Evolutionary conservation across 1,140 invertebrate genomes (phyloP).

Genomic region (Vollenhovia emeryi): DNA sequence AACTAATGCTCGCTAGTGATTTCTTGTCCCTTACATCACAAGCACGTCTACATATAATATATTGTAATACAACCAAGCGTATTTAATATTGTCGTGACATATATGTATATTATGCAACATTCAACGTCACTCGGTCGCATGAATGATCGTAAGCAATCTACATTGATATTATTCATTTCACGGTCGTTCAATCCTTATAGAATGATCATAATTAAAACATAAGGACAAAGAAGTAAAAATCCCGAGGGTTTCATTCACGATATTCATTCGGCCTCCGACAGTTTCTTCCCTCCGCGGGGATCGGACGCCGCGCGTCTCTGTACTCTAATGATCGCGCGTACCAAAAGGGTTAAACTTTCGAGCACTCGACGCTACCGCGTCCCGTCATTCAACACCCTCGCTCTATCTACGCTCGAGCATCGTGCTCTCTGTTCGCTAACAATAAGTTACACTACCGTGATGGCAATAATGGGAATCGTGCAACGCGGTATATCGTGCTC

Average conservation of each 20-base stretch:
- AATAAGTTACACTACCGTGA: slow-evolving; percentile 61
- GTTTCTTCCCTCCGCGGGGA: neutral
- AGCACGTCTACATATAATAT: neutral
- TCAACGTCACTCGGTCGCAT: neutral
- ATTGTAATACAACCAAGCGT: neutral
- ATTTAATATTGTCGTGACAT: no score
- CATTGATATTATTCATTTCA: neutral
- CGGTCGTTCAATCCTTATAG: neutral
- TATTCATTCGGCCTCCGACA: neutral
- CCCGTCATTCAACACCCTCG: slow-evolving; percentile 65
- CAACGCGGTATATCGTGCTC: slow-evolving; percentile 54
- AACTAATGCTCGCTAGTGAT: slow-evolving; percentile 3
- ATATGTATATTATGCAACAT: neutral
- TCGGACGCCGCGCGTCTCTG: neutral
- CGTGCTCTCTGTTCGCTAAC: slow-evolving; percentile 59
- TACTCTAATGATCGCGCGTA: neutral
- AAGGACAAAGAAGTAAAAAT: neutral
- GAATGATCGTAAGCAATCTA: neutral
- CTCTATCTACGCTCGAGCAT: slow-evolving; percentile 65
- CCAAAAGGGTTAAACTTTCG: slow-evolving; percentile 17
- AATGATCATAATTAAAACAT: neutral
- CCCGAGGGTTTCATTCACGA: neutral
- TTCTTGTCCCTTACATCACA: neutral
- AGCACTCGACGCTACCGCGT: slow-evolving; percentile 46
- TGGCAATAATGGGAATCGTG: slow-evolving; percentile 61